phyloP scores from a whole-genome alignment of 1,140 invertebrate genomes.

The Calliopsis andreniformis region DNA sequence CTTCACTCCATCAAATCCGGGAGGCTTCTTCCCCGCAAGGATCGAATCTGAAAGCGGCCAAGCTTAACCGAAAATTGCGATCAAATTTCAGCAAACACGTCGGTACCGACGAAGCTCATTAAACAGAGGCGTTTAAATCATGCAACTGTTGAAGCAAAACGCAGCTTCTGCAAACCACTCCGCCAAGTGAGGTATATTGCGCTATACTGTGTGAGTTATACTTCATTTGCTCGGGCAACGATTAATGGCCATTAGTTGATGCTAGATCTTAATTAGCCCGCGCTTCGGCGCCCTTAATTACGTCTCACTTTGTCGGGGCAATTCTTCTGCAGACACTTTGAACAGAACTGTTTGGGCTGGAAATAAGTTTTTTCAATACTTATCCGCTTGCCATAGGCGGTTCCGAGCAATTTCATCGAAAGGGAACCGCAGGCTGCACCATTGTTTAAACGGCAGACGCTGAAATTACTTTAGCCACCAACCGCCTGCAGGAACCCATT shows the following conservation, averaged over 20 bases:
- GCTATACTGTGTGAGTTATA: conserved; percentile 48
- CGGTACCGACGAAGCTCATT: conserved; percentile 26
- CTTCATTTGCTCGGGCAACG: conserved; percentile 44
- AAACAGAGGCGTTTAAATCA: conserved; percentile 47
- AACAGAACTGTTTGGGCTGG: neutral
- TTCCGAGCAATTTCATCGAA: conserved; percentile 16
- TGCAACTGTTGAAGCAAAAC: conserved; percentile 21
- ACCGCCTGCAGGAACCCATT: neutral
- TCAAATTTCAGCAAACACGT: no score
- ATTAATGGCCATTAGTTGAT: conserved; percentile 56
- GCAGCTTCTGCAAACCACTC: conserved; percentile 27
- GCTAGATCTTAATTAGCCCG: conserved; percentile 58
- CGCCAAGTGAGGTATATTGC: conserved; percentile 25
- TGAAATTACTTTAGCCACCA: neutral
- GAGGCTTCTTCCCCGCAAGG: no score
- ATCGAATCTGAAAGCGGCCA: no score
- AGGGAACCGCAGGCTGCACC: neutral
- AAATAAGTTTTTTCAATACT: conserved; percentile 11
- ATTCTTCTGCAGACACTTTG: neutral
- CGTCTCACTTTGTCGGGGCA: conserved; percentile 19
- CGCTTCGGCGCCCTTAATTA: conserved; percentile 23
- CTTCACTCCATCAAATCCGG: no score
- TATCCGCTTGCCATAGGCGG: neutral
- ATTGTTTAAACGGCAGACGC: neutral
- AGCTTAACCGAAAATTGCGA: neutral